Conservation (phyloP, 2,888 invertebrate genomes). For the Cheiracanthium punctorium region DNA sequence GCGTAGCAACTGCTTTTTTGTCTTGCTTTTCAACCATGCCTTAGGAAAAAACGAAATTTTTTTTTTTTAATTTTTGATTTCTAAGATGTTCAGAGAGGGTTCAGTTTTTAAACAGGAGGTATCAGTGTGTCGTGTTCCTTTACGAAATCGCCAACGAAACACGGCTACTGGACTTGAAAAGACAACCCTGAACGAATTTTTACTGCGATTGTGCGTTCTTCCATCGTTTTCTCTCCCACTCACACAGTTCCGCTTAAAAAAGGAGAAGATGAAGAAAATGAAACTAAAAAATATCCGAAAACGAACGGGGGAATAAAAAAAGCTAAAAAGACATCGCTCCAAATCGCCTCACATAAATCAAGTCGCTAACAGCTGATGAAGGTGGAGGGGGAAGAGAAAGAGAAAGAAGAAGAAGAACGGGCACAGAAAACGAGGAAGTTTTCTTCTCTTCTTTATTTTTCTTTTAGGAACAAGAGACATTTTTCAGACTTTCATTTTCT, state of each 20-base stretch:
- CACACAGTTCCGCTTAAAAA: constrained; percentile 66
- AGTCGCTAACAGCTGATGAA: constrained; percentile 69
- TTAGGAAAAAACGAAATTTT: no score
- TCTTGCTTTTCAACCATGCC: no score
- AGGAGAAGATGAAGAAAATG: constrained; percentile 37
- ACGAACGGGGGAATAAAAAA: constrained; percentile 27
- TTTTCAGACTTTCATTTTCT: constrained; percentile 69
- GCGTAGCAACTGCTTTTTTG: no score
- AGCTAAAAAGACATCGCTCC: constrained; percentile 63
- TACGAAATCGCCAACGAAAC: constrained; percentile 35
- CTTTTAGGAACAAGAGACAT: constrained; percentile 62
- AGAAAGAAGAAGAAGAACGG: not conserved
- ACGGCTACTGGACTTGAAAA: not conserved
- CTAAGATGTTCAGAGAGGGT: no score
- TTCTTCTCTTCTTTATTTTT: constrained; percentile 52
- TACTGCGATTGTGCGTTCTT: constrained; percentile 50
- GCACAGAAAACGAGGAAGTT: not conserved
- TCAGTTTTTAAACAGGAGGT: no score
- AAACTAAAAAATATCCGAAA: constrained; percentile 23
- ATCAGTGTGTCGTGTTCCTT: no score
- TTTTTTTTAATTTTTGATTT: no score
- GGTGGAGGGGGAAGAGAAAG: not conserved
- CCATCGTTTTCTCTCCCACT: constrained; percentile 37
- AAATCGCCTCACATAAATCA: constrained; percentile 69
- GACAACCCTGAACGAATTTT: constrained; percentile 5